phyloP scores from a whole-genome alignment of 2,113 vertebrate genomes.

The Phoxinus phoxinus region DNA sequence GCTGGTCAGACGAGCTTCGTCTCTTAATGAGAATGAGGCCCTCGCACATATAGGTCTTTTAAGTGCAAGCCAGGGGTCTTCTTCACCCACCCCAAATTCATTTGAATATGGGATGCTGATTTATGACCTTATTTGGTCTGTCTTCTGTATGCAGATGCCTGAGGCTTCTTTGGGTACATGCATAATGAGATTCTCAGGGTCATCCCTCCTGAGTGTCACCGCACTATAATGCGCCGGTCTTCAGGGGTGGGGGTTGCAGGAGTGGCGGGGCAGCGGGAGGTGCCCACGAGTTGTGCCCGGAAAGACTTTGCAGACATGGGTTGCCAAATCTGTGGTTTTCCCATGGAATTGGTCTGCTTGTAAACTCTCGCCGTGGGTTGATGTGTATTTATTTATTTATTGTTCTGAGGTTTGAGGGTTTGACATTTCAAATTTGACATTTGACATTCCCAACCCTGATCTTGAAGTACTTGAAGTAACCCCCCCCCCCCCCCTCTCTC shows the following conservation, averaged over 20 bases:
- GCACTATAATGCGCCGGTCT: constrained; percentile 62
- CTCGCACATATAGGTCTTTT: constrained; percentile 67
- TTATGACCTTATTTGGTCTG: constrained; percentile 85
- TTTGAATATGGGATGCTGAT: constrained; percentile 82
- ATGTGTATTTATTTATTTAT: neutral
- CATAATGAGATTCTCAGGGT: constrained; percentile 84
- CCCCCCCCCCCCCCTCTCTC: too few species aligned
- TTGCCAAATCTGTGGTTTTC: neutral
- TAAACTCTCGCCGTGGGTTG: neutral
- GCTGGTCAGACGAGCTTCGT: constrained; percentile 69
- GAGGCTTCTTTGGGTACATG: constrained; percentile 76
- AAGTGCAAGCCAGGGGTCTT: constrained; percentile 54
- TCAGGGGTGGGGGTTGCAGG: constrained; percentile 53
- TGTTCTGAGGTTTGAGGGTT: neutral
- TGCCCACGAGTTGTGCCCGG: neutral
- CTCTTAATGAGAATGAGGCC: constrained; percentile 78
- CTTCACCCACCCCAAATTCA: constrained; percentile 68
- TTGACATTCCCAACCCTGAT: neutral
- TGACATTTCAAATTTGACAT: neutral
- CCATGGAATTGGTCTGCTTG: neutral
- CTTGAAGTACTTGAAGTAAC: too few species aligned
- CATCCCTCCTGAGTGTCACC: constrained; percentile 77
- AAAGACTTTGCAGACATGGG: constrained; percentile 53
- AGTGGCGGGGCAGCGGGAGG: constrained; percentile 18
- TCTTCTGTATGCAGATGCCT: constrained; percentile 83